Evolutionary conservation across 2,113 vertebrate genomes (phyloP).

Genomic region (Crotalus viridis): DNA sequence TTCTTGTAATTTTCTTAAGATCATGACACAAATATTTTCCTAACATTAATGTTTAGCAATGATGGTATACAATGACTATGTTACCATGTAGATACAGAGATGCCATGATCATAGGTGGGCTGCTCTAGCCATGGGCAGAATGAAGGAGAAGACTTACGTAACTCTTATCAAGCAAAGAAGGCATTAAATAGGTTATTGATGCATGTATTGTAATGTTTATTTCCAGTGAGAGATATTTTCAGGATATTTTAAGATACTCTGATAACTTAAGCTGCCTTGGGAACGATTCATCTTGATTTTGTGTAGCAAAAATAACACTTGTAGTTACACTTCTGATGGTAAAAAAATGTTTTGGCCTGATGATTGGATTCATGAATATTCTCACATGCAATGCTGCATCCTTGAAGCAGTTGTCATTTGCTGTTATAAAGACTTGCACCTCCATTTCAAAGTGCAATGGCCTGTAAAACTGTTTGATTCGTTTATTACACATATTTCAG

Average conservation of each 20-base stretch:
- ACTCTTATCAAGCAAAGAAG: neutral
- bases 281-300: neutral
- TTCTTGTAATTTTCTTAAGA: neutral
- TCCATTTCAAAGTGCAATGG: neutral
- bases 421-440: neutral
- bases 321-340: neutral
- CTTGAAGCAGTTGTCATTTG: neutral
- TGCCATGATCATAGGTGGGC: neutral
- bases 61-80: neutral
- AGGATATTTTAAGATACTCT: neutral
- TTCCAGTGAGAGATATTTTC: neutral
- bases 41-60: neutral
- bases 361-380: neutral
- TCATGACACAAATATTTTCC: neutral
- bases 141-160: neutral
- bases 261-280: neutral
- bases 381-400: neutral
- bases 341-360: neutral
- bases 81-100: neutral
- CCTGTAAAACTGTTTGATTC: neutral
- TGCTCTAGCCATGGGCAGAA: neutral
- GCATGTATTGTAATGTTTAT: neutral
- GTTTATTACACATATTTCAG: neutral
- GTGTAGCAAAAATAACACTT: neutral
- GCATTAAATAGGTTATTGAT: neutral